Conservation (phyloP, 2,797 vertebrate genomes). For the Enteromius radiatus region DNA sequence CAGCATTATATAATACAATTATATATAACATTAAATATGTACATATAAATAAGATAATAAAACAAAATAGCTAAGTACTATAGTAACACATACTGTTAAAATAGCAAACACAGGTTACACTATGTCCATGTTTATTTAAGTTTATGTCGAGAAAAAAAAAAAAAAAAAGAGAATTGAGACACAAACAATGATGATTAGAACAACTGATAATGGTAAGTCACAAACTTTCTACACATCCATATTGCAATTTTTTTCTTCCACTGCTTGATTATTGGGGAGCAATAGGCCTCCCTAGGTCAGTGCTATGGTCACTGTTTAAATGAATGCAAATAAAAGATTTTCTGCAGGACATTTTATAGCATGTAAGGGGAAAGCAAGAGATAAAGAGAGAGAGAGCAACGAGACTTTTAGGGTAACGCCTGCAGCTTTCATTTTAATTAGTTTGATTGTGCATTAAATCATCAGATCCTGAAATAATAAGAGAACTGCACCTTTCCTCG, state of each 20-base stretch:
- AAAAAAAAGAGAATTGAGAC: not conserved
- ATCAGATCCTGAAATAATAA: conserved; percentile 53
- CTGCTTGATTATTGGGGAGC: not conserved
- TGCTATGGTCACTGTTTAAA: not conserved
- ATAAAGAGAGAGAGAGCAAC: conserved; percentile 19
- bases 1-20: not conserved
- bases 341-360: not conserved
- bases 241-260: not conserved
- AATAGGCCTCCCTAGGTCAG: not conserved
- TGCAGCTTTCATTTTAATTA: conserved; percentile 58
- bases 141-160: too few relatives aligned
- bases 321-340: not conserved
- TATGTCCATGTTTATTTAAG: not conserved
- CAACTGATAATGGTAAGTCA: not conserved
- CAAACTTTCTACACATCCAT: not conserved
- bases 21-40: not conserved
- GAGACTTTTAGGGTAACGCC: conserved; percentile 51
- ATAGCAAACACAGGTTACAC: not conserved
- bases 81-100: not conserved
- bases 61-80: not conserved
- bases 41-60: not conserved
- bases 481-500: conserved; percentile 49
- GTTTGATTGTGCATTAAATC: conserved; percentile 54
- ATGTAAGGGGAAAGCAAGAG: not conserved
- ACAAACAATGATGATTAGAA: not conserved